These are phyloP conservation scores for Stegostoma tigrinum DNA, from an alignment of 2,113 vertebrate genomes.

Conservation along the genomic window DNA sequence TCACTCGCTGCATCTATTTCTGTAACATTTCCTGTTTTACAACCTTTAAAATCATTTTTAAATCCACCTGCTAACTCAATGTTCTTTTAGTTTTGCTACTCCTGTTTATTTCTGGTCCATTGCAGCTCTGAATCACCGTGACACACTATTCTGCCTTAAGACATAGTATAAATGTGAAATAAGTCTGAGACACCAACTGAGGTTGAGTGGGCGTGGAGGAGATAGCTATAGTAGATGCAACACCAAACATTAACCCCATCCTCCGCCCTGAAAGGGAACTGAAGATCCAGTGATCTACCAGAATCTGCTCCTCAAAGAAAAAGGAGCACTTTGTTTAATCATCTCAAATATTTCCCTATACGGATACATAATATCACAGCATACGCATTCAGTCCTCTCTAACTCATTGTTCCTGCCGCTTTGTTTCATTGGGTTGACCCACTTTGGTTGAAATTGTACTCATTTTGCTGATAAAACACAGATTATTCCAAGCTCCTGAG, in stretches of 20 bases:
- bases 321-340: too few relatives aligned
- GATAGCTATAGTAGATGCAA: not conserved
- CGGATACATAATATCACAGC: not conserved
- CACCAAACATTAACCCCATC: not conserved
- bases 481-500: not conserved
- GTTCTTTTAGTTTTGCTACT: not conserved
- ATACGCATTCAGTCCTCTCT: not conserved
- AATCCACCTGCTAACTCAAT: not conserved
- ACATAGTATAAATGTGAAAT: too few relatives aligned
- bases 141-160: not conserved
- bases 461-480: not conserved
- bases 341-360: not conserved
- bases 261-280: not conserved
- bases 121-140: not conserved
- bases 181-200: not conserved
- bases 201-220: not conserved
- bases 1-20: not conserved
- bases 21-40: not conserved
- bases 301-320: not conserved
- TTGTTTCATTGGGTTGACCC: not conserved
- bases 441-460: not conserved
- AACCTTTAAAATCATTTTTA: not conserved
- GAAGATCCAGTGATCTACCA: not conserved
- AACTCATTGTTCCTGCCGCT: not conserved
- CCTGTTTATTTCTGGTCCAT: not conserved